Conservation (phyloP, 2,888 invertebrate genomes). For the Polymixis lichenea region DNA sequence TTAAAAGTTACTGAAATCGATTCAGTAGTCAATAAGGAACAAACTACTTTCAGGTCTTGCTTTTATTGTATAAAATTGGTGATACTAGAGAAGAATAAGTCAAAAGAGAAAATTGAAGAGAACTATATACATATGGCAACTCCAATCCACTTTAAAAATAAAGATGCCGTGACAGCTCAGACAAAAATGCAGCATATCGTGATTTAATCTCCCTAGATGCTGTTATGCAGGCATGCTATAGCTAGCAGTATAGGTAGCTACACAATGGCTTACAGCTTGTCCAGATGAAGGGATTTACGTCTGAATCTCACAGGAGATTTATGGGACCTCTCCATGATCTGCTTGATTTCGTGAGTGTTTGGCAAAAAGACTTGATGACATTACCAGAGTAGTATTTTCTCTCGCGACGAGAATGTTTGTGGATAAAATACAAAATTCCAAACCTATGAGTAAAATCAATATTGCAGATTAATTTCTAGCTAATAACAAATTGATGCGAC, state of each 20-base stretch:
- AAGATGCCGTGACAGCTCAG: neutral
- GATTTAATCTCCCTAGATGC: constrained; percentile 8
- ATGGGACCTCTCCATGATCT: constrained; percentile 24
- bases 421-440: neutral
- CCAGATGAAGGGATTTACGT: constrained; percentile 56
- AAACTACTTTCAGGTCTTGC: too few relatives aligned
- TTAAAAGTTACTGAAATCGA: too few relatives aligned
- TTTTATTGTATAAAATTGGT: neutral
- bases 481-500: neutral
- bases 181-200: neutral
- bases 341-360: constrained; percentile 7
- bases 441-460: neutral
- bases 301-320: constrained; percentile 44
- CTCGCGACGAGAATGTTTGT: neutral
- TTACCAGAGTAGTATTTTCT: neutral
- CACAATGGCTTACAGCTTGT: constrained; percentile 55
- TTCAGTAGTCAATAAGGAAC: too few relatives aligned
- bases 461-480: neutral
- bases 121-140: too few relatives aligned
- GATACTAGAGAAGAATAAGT: neutral
- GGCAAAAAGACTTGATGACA: neutral
- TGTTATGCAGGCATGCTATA: neutral
- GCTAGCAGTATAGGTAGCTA: constrained; percentile 8
- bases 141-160: neutral
- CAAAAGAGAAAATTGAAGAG: neutral